These are phyloP conservation scores for Anabacerthia variegaticeps DNA, from an alignment of 2,797 vertebrate genomes.

Conservation along the genomic window DNA sequence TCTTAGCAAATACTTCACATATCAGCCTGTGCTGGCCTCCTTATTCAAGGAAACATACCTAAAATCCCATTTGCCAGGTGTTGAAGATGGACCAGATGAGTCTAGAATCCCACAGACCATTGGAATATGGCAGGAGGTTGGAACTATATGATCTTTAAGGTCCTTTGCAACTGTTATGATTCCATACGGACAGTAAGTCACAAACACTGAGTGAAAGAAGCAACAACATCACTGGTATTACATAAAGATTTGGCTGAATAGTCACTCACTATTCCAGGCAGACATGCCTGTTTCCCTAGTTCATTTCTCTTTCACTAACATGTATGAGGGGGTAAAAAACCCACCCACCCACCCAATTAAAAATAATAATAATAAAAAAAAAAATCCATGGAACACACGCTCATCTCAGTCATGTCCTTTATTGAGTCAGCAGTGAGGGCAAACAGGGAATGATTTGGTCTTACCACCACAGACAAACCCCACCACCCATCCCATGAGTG, in stretches of 20 bases:
- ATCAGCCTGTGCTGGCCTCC: background rate
- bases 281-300: background rate
- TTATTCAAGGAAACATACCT: background rate
- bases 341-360: background rate
- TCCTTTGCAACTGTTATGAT: background rate
- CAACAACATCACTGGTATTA: background rate
- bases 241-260: background rate
- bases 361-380: background rate
- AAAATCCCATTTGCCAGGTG: background rate
- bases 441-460: background rate
- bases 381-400: background rate
- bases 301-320: background rate
- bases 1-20: background rate
- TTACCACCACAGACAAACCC: background rate
- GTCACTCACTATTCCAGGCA: background rate
- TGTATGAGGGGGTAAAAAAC: accelerated
- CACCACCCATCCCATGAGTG: background rate
- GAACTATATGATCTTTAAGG: background rate
- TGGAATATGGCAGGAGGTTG: background rate
- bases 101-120: background rate
- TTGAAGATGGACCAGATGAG: background rate
- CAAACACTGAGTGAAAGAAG: background rate
- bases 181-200: background rate
- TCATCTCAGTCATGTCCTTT: background rate
- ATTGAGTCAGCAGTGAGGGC: background rate